phyloP scores from a whole-genome alignment of 2,888 invertebrate genomes.

The Stenchaetothrips biformis region DNA sequence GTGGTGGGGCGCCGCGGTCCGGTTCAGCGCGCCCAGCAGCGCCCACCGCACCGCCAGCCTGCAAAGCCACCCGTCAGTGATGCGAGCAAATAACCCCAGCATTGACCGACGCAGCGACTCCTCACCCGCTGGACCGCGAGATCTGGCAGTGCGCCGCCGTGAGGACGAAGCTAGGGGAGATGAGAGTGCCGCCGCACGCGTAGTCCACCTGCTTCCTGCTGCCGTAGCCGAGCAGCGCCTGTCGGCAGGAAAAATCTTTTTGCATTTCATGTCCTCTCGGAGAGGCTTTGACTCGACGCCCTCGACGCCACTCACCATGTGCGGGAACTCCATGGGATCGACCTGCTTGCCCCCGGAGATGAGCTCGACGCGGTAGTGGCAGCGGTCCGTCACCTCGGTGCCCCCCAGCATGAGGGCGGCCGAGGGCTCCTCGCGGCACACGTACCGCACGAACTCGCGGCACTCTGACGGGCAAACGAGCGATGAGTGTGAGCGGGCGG shows the following conservation, averaged over 20 bases:
- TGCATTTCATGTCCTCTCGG: neutral
- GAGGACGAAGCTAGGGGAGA: slow-evolving; percentile 31
- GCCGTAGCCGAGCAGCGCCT: slow-evolving; percentile 10
- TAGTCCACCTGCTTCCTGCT: neutral
- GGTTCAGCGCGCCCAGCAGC: slow-evolving; percentile 32
- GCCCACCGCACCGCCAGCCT: neutral
- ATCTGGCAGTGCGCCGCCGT: slow-evolving; percentile 33
- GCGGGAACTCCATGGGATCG: slow-evolving; percentile 12
- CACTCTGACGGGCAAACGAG: neutral
- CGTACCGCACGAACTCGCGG: neutral
- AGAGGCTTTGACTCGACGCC: neutral
- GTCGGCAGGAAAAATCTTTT: neutral
- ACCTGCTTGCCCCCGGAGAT: neutral
- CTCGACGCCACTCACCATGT: neutral
- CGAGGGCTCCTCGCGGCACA: neutral
- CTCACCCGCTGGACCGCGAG: neutral
- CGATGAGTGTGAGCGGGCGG: too few species aligned
- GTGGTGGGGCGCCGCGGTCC: slow-evolving; percentile 43
- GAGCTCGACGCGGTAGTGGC: slow-evolving; percentile 19
- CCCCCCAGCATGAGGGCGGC: neutral
- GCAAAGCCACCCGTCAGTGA: neutral
- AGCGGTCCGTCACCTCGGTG: neutral
- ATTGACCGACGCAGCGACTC: neutral
- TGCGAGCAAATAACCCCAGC: neutral
- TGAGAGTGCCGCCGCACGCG: slow-evolving; percentile 33